Conservation (phyloP, 1,140 invertebrate genomes). For the Brachionus rotundiformis region DNA sequence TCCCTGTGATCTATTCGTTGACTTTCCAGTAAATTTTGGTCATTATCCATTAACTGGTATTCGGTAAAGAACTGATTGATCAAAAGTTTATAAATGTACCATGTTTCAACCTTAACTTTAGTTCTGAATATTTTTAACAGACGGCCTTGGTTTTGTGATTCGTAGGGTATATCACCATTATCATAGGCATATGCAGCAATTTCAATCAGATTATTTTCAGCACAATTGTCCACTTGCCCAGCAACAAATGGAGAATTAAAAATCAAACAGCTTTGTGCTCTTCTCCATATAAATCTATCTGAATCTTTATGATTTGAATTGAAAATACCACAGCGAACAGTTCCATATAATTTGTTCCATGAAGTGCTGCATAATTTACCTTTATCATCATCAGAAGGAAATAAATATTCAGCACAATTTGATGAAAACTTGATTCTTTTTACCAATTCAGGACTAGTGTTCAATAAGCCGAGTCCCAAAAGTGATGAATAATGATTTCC, state of each 20-base stretch:
- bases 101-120: conserved; percentile 36
- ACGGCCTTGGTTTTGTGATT: conserved; percentile 31
- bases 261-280: conserved; percentile 13
- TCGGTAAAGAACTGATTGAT: not conserved
- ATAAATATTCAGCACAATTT: conserved; percentile 40
- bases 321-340: conserved; percentile 31
- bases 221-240: not conserved
- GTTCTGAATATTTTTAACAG: conserved; percentile 38
- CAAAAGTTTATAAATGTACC: not conserved
- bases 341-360: conserved; percentile 50
- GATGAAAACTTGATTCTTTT: conserved; percentile 1
- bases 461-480: not conserved
- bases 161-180: conserved; percentile 25
- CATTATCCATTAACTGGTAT: conserved; percentile 30
- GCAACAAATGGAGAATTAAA: not conserved
- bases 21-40: conserved; percentile 7
- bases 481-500: not conserved
- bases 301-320: conserved; percentile 38
- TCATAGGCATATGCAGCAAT: conserved; percentile 48
- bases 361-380: conserved; percentile 41
- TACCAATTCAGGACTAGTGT: not conserved
- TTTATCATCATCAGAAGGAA: not conserved
- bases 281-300: conserved; percentile 33
- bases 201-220: conserved; percentile 41
- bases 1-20: conserved; percentile 7